phyloP scores from a whole-genome alignment of 2,797 vertebrate species.

The Siniperca scherzeri region DNA sequence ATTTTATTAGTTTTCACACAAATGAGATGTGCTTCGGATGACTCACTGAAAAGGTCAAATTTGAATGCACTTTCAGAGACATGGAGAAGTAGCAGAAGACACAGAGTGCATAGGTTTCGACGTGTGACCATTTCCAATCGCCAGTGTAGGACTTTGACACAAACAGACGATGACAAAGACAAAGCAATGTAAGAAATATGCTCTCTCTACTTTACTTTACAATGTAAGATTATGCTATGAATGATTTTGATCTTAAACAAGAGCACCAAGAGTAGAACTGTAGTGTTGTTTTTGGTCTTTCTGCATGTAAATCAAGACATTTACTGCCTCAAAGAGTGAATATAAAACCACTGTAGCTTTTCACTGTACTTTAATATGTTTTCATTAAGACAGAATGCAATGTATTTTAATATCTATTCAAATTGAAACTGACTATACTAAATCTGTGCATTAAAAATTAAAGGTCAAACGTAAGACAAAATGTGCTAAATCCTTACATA shows the following conservation, averaged over 20 bases:
- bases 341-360: background rate
- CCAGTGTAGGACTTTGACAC: background rate
- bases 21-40: background rate
- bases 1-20: background rate
- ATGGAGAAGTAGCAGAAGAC: constrained; percentile 68
- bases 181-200: background rate
- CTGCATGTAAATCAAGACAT: background rate
- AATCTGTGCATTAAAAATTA: background rate
- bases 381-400: background rate
- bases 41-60: constrained; percentile 71
- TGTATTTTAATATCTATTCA: background rate
- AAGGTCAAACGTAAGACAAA: background rate
- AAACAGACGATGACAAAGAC: constrained; percentile 5
- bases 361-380: background rate
- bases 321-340: background rate
- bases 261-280: background rate
- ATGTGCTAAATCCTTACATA: background rate
- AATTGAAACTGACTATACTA: background rate
- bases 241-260: background rate
- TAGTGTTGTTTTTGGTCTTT: background rate
- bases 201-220: background rate
- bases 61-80: background rate
- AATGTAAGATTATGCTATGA: background rate
- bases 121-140: constrained; percentile 48
- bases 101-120: constrained; percentile 33